Conservation (phyloP, 2,797 vertebrate genomes). For the Eidolon dupreanum region DNA sequence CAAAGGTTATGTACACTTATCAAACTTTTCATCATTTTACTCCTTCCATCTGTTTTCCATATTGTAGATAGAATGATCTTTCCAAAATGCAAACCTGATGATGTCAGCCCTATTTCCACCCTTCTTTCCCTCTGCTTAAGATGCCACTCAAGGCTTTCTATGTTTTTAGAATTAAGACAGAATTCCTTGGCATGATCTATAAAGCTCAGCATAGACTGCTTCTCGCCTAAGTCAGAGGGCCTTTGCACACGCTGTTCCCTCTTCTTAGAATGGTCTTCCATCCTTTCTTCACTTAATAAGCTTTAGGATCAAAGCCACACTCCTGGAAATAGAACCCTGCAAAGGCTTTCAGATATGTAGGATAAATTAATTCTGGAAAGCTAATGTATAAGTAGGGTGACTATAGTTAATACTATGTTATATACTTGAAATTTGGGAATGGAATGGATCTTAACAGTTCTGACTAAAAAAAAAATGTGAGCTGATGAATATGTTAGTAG, state of each 20-base stretch:
- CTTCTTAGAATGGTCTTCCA: neutral
- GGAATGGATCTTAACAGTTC: neutral
- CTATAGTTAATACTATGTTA: neutral
- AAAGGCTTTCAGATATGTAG: neutral
- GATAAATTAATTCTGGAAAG: neutral
- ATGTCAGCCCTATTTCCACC: neutral
- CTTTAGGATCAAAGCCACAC: neutral
- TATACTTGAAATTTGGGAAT: neutral
- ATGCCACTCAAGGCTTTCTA: neutral
- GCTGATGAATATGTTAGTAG: neutral
- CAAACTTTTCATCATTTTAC: conserved; percentile 26
- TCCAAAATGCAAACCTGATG: neutral
- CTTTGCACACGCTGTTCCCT: neutral
- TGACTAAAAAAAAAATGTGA: neutral
- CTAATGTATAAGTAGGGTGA: neutral
- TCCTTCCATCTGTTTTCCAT: conserved; percentile 48
- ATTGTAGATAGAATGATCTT: conserved; percentile 5
- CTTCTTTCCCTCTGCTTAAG: neutral
- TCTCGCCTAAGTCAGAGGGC: neutral
- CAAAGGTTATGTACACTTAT: neutral
- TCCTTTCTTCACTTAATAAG: neutral
- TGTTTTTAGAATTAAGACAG: conserved; percentile 14
- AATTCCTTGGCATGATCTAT: neutral
- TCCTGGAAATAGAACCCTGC: neutral
- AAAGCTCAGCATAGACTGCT: neutral